Base-by-base conservation (phyloP, 2,797 vertebrate genomes). In the Kryptolebias ocellatus region DNA sequence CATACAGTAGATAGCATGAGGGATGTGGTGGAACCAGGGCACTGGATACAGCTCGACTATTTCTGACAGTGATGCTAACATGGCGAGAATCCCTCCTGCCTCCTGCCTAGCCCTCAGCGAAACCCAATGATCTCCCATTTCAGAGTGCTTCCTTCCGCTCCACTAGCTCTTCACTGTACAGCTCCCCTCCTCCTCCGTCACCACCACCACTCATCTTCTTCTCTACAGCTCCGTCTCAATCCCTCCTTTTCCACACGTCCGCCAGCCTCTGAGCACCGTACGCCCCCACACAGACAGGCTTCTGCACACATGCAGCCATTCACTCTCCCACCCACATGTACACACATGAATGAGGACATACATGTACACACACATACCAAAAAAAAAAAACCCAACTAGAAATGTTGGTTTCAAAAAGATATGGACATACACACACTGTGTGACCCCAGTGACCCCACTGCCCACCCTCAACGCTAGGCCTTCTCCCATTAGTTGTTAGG, bases 81-180 rank as follows among this genome's bases (percentile, higher is more conserved):
- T 87, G 85, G 84, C 60, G 87, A 90, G 92, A 93, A 90, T 90
- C 89, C 89, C 90, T 91, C 87, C 86, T 88, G 87, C 89, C 88
- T 88, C 76, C 82, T 83, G 83, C 85, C 84, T 89, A 83, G 86
- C 92, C 88, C 80, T 85, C 68, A 91, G 90, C 89, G 84, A 91
- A 90, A 83, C 79, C 89, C 85, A 89, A 90, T 90, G 87, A 90
- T 92, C 92, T 92, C 90, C 88, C 85, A 84, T 91, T 93, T 92
- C 88, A 87, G 90, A 90, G 88, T 63, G 83, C 89, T 87, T 90
- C 89, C 87, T 93, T 93, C 90, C 90, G 84, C 91, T 91, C 81
- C 83, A 90, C 83, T 91, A 74, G 78, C 78, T 89, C 87, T 77
- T 81, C 85, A 90, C 90, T 91, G 88, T 91, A 90, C 88, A 79